These are phyloP conservation scores for Podotricha telesiphe DNA, from an alignment of 2,888 invertebrate genomes.

Conservation along the genomic window DNA sequence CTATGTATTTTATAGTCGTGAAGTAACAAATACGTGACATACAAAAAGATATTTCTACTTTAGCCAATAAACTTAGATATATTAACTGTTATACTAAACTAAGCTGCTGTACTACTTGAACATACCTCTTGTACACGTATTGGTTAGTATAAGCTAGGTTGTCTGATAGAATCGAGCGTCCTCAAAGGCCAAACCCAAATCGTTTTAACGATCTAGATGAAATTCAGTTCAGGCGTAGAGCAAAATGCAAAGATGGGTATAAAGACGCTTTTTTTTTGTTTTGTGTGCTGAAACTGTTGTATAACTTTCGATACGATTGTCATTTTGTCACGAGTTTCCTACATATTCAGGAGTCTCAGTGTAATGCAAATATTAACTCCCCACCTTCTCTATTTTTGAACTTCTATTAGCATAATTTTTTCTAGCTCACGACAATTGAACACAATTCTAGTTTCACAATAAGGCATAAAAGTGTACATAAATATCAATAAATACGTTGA, in stretches of 20 bases:
- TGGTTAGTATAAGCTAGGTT: not conserved
- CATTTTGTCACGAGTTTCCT: not conserved
- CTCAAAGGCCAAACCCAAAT: not conserved
- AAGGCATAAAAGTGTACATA: not conserved
- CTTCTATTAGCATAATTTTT: too few relatives aligned
- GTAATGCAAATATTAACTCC: too few relatives aligned
- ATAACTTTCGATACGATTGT: not conserved
- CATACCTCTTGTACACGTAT: not conserved
- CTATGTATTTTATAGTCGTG: constrained; percentile 15
- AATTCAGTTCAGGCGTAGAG: not conserved
- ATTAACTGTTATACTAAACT: not conserved
- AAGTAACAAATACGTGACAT: not conserved
- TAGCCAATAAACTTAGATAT: too few relatives aligned
- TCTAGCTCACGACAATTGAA: too few relatives aligned
- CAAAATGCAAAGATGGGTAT: not conserved
- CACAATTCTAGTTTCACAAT: too few relatives aligned
- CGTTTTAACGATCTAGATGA: not conserved
- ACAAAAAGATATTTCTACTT: too few relatives aligned
- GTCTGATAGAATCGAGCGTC: not conserved
- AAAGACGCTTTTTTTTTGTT: not conserved
- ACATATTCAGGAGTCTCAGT: too few relatives aligned
- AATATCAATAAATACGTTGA: not conserved
- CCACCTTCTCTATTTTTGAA: too few relatives aligned
- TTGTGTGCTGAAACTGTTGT: not conserved
- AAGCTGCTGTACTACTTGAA: not conserved